Evolutionary conservation across 2,888 invertebrate species (phyloP).

Genomic region (Cephus runcator): DNA sequence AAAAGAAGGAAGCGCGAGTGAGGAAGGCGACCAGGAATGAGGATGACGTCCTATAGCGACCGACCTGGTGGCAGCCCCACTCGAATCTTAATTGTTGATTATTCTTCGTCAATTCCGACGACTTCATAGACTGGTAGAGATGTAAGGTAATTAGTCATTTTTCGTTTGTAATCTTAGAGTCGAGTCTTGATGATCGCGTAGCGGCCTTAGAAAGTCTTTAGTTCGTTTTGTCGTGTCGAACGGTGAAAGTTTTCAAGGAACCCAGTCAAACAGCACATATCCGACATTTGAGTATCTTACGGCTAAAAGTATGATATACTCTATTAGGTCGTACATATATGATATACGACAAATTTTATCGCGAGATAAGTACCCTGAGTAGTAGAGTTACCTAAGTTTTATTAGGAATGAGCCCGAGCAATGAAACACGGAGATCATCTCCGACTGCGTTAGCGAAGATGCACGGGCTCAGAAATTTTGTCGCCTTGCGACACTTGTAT

Average conservation of each 20-base stretch:
- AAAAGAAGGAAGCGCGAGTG: neutral
- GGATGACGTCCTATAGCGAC: neutral
- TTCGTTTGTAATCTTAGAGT: conserved; percentile 15
- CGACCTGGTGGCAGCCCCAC: neutral
- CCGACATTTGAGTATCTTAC: neutral
- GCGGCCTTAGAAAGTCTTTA: conserved; percentile 34
- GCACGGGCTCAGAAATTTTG: neutral
- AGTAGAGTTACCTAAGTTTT: neutral
- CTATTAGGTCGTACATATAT: neutral
- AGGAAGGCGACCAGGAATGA: neutral
- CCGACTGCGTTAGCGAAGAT: neutral
- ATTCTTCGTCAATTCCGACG: conserved; percentile 40
- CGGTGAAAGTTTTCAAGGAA: neutral
- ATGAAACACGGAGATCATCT: neutral
- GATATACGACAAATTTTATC: neutral
- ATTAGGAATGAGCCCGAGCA: neutral
- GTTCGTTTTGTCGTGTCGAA: neutral
- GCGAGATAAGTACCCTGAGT: neutral
- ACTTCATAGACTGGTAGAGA: conserved; percentile 49
- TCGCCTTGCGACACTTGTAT: conserved; percentile 9
- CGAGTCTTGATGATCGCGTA: conserved; percentile 17
- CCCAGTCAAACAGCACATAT: neutral
- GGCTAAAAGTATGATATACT: neutral
- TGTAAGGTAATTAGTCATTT: conserved; percentile 23
- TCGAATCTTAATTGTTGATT: conserved; percentile 29